Conservation (phyloP, 2,113 vertebrate genomes). For the Tauraco erythrolophus region DNA sequence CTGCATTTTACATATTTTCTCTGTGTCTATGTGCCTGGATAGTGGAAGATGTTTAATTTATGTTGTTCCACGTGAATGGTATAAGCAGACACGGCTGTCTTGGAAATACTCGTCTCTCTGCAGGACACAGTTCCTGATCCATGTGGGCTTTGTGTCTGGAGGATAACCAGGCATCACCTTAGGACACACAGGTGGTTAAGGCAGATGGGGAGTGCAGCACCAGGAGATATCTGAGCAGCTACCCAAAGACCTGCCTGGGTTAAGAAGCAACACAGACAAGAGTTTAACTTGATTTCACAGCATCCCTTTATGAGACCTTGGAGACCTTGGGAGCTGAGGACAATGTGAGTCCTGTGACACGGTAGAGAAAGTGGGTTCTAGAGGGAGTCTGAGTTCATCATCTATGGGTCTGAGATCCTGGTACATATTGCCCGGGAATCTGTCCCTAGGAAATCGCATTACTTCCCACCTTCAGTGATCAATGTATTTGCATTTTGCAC, state of each 20-base stretch:
- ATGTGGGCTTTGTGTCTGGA: not conserved
- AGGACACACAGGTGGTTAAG: not conserved
- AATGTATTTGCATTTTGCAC: not conserved
- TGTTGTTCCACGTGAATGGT: not conserved
- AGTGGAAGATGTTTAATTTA: not conserved
- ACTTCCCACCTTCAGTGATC: not conserved
- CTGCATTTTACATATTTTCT: not conserved
- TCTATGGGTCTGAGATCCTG: not conserved
- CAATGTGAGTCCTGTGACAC: not conserved
- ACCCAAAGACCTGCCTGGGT: not conserved
- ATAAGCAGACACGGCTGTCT: not conserved
- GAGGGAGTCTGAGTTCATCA: not conserved
- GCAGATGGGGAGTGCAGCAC: not conserved
- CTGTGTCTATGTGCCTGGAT: not conserved
- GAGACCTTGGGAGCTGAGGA: not conserved
- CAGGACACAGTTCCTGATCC: not conserved
- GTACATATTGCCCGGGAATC: not conserved
- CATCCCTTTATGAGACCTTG: not conserved
- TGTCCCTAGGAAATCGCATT: fast-evolving
- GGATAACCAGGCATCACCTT: not conserved
- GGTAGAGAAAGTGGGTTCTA: not conserved
- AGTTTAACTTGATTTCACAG: not conserved
- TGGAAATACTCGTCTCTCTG: not conserved
- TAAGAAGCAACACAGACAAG: not conserved
- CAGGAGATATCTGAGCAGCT: not conserved